Base-by-base conservation (phyloP, 2,113 vertebrate genomes). In the Gulo gulo region DNA sequence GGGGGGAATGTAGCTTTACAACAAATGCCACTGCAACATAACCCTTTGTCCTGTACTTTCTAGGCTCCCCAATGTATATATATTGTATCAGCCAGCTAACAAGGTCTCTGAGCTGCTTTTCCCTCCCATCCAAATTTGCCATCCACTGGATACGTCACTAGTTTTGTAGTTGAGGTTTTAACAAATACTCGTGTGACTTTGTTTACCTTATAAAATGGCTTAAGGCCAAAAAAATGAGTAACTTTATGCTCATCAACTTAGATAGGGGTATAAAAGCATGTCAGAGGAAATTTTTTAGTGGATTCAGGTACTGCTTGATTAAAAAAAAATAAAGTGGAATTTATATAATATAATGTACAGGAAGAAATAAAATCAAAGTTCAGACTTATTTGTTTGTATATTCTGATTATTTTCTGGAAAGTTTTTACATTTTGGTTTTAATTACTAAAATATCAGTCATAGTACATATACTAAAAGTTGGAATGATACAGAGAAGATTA, bases 141-240 rank as follows among this genome's bases (percentile, higher is more conserved):
- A 34, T 67, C n/a, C 31, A 83, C 39, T 1, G 31, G 5, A 2
- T 84, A 1, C 1, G n/a, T 89, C 26, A 3, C 47, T 73, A 47
- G 20, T 55, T 96, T 95, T 79, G 12, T 31, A 52, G 10, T 9
- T 78, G 42, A 92, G 63, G 12, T 71, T 57, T 95, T 67, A 81
- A 67, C 59, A 93, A 52, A 96, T 71, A 57, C 13, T 45, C 31
- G 5, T 91, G 26, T 76, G 42, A 90, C n/a, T 80, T 95, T 86
- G 31, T 95, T 95, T 89, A 88, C 16, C 45, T 88, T 94, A 84
- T 86, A 94, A 96, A 91, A 91, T 87, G 39, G 21, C 50, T 88
- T 65, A 31, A 71, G 13, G 59, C 55, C 71, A 79, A 92, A 92
- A 47, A 47, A 89, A 94, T 83, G 61, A 57, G 6, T 71, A 88